phyloP scores from a whole-genome alignment of 2,113 vertebrate genomes.

The Albula glossodonta region DNA sequence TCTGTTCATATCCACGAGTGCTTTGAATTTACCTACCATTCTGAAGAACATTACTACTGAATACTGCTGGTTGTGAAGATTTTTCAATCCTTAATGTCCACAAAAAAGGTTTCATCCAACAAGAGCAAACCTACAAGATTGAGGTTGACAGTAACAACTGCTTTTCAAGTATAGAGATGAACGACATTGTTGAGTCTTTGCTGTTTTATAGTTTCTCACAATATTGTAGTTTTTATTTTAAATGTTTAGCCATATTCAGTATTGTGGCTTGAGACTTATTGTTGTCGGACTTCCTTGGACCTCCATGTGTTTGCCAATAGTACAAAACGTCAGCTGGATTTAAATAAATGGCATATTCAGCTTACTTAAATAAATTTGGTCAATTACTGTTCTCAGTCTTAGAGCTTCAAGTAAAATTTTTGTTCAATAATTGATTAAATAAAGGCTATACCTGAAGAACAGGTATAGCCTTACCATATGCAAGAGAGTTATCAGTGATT shows the following conservation, averaged over 20 bases:
- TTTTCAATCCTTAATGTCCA: neutral
- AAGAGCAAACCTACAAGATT: neutral
- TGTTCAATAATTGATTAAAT: slow-evolving; percentile 37
- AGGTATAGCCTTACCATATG: neutral
- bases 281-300: too few species aligned
- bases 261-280: too few species aligned
- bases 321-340: neutral
- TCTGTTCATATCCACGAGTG: neutral
- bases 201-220: too few species aligned
- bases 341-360: neutral
- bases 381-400: neutral
- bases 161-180: neutral
- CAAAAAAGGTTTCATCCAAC: neutral
- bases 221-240: too few species aligned
- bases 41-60: neutral
- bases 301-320: too few species aligned
- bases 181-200: neutral
- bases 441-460: slow-evolving; percentile 30
- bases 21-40: neutral
- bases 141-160: neutral
- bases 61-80: too few species aligned
- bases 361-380: neutral
- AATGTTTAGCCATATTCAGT: too few species aligned
- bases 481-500: neutral
- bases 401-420: slow-evolving; percentile 39